phyloP scores from a whole-genome alignment of 2,888 invertebrate genomes.

The Chelonus formosanus region DNA sequence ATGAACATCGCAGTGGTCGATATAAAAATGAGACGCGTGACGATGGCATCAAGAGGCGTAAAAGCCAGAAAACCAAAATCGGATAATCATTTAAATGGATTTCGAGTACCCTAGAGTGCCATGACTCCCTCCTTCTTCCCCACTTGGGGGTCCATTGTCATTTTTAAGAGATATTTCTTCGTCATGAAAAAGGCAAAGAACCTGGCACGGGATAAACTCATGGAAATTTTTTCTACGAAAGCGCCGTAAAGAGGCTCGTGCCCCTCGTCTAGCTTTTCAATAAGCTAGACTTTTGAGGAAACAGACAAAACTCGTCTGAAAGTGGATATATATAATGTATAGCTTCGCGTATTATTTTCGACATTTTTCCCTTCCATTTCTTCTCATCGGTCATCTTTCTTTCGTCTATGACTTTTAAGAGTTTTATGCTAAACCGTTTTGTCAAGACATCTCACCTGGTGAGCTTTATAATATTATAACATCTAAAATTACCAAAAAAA shows the following conservation, averaged over 20 bases:
- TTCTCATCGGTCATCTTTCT: too few relatives aligned
- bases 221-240: conserved; percentile 49
- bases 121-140: conserved; percentile 9
- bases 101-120: conserved; percentile 47
- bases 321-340: too few relatives aligned
- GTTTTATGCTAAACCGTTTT: too few relatives aligned
- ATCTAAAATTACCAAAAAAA: too few relatives aligned
- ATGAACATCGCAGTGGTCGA: not conserved
- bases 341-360: conserved; percentile 12
- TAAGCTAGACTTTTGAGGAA: not conserved
- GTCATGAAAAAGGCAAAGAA: conserved; percentile 26
- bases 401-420: too few relatives aligned
- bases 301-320: too few relatives aligned
- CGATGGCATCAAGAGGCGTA: conserved; percentile 4
- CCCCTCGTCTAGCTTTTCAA: conserved; percentile 38
- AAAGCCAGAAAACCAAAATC: conserved; percentile 46
- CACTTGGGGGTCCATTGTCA: conserved; percentile 34
- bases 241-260: conserved; percentile 57
- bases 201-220: conserved; percentile 9
- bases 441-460: too few relatives aligned
- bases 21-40: conserved; percentile 15
- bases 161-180: conserved; percentile 31
- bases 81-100: conserved; percentile 58
- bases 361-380: conserved; percentile 1
- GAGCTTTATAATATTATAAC: too few relatives aligned